Evolutionary conservation across 2,113 vertebrate species (phyloP).

Genomic region (Muntiacus muntjak): DNA sequence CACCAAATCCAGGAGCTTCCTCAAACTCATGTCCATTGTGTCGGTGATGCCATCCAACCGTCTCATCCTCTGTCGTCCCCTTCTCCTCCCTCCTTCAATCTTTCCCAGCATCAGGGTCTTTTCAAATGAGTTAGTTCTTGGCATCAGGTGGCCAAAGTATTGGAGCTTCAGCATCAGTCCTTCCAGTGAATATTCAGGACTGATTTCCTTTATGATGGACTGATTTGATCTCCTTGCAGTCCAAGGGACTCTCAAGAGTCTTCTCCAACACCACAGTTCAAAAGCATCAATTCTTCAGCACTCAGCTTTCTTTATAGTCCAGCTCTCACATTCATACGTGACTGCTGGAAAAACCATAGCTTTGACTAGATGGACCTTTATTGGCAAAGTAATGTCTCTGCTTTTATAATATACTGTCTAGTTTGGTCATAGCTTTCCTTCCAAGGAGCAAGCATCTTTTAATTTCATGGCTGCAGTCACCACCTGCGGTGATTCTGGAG

Average conservation of each 20-base stretch:
- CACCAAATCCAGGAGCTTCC: background rate
- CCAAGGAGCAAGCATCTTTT: background rate
- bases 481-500: background rate
- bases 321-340: background rate
- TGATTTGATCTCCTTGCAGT: background rate
- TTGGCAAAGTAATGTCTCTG: background rate
- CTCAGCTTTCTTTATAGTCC: background rate
- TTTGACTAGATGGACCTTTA: background rate
- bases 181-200: background rate
- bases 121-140: background rate
- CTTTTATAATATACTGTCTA: background rate
- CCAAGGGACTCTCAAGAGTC: background rate
- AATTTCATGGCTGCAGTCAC: background rate
- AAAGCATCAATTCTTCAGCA: fast-evolving
- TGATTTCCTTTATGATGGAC: background rate
- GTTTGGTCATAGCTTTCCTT: background rate
- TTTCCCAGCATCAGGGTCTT: background rate
- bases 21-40: background rate
- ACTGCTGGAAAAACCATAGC: background rate
- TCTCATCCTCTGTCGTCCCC: background rate
- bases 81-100: background rate
- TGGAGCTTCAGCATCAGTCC: background rate
- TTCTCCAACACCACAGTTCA: background rate
- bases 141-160: background rate
- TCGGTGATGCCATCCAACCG: background rate